phyloP scores from a whole-genome alignment of 2,888 invertebrate species.

The Quadriops clusia region DNA sequence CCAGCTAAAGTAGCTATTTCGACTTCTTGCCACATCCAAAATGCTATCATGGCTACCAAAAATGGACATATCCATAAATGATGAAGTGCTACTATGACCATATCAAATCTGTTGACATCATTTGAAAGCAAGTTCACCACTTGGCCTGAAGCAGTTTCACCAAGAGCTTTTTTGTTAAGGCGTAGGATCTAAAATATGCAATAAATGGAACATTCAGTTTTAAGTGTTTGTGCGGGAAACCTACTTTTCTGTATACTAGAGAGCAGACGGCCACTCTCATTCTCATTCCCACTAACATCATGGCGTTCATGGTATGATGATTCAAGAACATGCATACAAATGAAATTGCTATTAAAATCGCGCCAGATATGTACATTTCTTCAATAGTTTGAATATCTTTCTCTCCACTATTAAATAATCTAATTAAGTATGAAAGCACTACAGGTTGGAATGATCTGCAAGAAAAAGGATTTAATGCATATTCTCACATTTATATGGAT shows the following conservation, averaged over 20 bases:
- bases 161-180: conserved; percentile 56
- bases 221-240: conserved; percentile 7
- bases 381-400: conserved; percentile 8
- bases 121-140: conserved; percentile 76
- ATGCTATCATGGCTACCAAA: conserved; percentile 50
- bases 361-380: conserved; percentile 17
- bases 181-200: conserved; percentile 40
- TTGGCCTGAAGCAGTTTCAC: conserved; percentile 71
- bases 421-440: conserved; percentile 45
- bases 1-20: conserved; percentile 47
- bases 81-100: conserved; percentile 55
- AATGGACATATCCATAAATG: conserved; percentile 72
- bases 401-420: conserved; percentile 39
- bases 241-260: conserved; percentile 64
- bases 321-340: conserved; percentile 30
- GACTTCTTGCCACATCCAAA: conserved; percentile 44
- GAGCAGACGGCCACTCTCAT: conserved; percentile 62
- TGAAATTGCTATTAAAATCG: conserved; percentile 14
- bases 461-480: conserved; percentile 9
- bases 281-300: conserved; percentile 56
- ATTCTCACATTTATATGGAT: background rate
- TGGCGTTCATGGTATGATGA: conserved; percentile 46
- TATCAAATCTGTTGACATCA: conserved; percentile 71
- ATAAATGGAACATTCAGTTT: too few relatives aligned
- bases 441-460: conserved; percentile 52